A percentile compares a stretch with the other conserved stretches of the same genome.
These are phyloP conservation scores for Arizona elegans DNA, from an alignment of 2,113 vertebrate species.

Conservation along the genomic window DNA sequence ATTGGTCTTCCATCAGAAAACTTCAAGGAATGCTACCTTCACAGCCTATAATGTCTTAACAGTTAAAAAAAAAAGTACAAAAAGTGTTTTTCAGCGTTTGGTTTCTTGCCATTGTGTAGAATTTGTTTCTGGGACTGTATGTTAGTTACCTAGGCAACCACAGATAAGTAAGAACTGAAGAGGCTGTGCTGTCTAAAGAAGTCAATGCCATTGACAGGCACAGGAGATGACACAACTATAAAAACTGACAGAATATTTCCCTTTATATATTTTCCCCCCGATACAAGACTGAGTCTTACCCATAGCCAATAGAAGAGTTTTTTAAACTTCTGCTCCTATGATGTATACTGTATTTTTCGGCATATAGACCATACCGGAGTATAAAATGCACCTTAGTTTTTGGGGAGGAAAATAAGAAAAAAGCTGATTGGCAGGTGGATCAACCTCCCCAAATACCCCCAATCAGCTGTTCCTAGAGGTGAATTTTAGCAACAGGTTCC, in stretches of 20 bases:
- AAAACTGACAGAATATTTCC: conserved; percentile 6
- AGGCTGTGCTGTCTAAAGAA: background rate
- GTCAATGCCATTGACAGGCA: background rate
- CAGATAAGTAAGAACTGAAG: conserved; percentile 11
- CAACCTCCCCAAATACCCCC: too few species aligned
- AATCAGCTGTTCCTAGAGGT: too few species aligned
- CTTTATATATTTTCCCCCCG: background rate
- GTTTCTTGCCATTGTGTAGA: conserved; percentile 15
- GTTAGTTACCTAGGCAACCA: conserved; percentile 36
- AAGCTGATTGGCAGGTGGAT: too few species aligned
- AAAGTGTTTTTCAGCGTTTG: conserved; percentile 11
- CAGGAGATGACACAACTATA: background rate
- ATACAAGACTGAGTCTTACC: background rate
- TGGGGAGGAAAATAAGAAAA: too few species aligned
- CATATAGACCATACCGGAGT: too few species aligned
- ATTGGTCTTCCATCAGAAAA: background rate
- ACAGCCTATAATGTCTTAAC: background rate
- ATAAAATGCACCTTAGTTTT: too few species aligned
- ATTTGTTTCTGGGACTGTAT: conserved; percentile 11
- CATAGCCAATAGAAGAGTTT: background rate
- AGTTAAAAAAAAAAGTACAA: background rate
- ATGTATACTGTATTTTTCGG: too few species aligned
- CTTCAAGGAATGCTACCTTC: background rate
- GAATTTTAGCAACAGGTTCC: too few species aligned
- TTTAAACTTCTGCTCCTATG: background rate